Conservation (phyloP, 2,888 invertebrate genomes). For the Plagiodera versicolora region DNA sequence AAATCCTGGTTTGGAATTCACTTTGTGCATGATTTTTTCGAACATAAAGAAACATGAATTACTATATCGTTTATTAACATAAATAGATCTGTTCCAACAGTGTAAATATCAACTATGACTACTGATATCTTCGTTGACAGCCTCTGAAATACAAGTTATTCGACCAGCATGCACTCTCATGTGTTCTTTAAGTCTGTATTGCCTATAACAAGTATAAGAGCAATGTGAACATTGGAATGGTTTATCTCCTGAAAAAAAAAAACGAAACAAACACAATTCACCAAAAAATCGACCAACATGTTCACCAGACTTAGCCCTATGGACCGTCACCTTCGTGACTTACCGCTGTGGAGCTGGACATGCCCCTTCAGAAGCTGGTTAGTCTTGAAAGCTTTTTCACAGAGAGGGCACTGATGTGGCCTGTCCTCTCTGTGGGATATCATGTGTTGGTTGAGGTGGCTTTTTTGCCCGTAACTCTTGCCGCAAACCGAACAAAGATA, state of each 20-base stretch:
- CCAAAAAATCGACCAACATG: background rate
- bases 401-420: slow-evolving; percentile 42
- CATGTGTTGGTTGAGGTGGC: slow-evolving; percentile 45
- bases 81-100: too few relatives aligned
- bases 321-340: background rate
- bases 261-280: background rate
- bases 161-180: slow-evolving; percentile 42
- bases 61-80: background rate
- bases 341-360: slow-evolving; percentile 43
- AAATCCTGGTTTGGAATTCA: too few relatives aligned
- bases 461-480: slow-evolving; percentile 44
- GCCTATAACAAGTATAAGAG: slow-evolving; percentile 47
- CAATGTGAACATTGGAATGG: slow-evolving; percentile 48
- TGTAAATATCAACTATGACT: too few relatives aligned
- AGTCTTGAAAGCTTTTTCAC: slow-evolving; percentile 45
- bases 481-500: slow-evolving; percentile 46
- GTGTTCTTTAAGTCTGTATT: slow-evolving; percentile 46
- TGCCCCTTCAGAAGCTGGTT: slow-evolving; percentile 44
- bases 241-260: slow-evolving; percentile 42
- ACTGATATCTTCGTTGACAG: slow-evolving; percentile 24
- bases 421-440: slow-evolving; percentile 45
- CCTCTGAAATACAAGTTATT: slow-evolving; percentile 11
- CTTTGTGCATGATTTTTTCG: too few relatives aligned
- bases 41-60: background rate
- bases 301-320: too few relatives aligned